A percentile compares a stretch with the other conserved stretches of the same genome.
Evolutionary conservation across 2,888 invertebrate species (phyloP).

Genomic region (Drosophila neotestacea): DNA sequence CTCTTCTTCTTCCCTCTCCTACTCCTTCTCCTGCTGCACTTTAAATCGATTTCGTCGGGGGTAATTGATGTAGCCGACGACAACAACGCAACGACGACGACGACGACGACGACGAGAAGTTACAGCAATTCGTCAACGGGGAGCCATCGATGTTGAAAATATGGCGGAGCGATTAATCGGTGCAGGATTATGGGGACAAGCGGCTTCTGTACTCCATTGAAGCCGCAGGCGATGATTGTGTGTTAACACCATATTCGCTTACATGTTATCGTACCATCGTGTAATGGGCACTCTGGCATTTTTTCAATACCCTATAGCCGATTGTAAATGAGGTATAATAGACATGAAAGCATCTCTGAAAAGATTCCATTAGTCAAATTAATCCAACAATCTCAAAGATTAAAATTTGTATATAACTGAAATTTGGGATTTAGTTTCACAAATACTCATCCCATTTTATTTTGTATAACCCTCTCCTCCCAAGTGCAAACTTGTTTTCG

Average conservation of each 20-base stretch:
- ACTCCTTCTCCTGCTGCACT: conserved; percentile 49
- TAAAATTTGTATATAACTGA: too few relatives aligned
- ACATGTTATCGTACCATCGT: conserved; percentile 75
- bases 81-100: conserved; percentile 29
- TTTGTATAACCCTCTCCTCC: too few relatives aligned
- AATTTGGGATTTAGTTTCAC: too few relatives aligned
- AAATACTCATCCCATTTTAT: too few relatives aligned
- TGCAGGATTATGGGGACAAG: conserved; percentile 64
- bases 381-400: not conserved
- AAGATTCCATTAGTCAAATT: not conserved
- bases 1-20: not conserved
- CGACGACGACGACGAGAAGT: conserved; percentile 7
- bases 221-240: conserved; percentile 68
- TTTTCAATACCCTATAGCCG: conserved; percentile 32
- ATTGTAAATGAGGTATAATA: not conserved
- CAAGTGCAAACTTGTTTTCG: too few relatives aligned
- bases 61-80: conserved; percentile 76
- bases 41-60: conserved; percentile 68
- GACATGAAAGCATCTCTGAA: not conserved
- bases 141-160: conserved; percentile 54
- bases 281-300: conserved; percentile 73
- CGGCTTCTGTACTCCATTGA: conserved; percentile 67
- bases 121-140: conserved; percentile 52
- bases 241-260: conserved; percentile 82
- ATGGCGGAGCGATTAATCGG: conserved; percentile 63